phyloP scores from a whole-genome alignment of 53 echinoderm and acorn worm genomes.

The Crossaster papposus region DNA sequence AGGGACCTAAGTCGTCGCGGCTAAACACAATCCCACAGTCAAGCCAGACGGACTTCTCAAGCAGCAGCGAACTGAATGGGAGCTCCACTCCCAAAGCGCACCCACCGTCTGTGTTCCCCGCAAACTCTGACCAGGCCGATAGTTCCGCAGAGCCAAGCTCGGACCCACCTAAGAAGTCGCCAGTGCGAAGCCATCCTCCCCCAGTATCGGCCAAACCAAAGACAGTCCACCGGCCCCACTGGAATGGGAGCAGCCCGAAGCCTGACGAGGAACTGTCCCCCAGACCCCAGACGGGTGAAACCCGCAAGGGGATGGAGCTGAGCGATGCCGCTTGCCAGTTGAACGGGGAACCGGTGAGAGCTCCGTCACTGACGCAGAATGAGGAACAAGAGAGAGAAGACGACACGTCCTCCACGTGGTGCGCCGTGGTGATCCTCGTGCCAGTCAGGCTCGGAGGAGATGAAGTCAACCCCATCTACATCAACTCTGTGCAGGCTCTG shows the following conservation, averaged over 20 bases:
- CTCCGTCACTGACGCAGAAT: not conserved
- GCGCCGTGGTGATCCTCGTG: conserved; percentile 81
- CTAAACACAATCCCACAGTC: not conserved
- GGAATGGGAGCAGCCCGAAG: conserved; percentile 20
- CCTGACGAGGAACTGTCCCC: not conserved
- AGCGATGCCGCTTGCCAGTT: not conserved
- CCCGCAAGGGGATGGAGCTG: not conserved
- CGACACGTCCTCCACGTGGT: conserved; percentile 60
- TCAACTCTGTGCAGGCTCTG: conserved; percentile 80
- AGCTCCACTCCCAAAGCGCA: not conserved
- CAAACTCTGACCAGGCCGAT: not conserved
- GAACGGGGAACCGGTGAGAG: not conserved
- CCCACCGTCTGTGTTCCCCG: not conserved
- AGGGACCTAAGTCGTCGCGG: not conserved
- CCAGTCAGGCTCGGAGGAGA: conserved; percentile 97
- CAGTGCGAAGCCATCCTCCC: not conserved
- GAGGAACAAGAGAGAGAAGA: not conserved
- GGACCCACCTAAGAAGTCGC: not conserved
- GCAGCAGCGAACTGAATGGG: not conserved
- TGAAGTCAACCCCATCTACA: conserved; percentile 90
- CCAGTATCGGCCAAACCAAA: conserved; percentile 23
- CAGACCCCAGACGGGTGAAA: not conserved
- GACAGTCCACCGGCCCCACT: not conserved
- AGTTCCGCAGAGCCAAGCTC: conserved; percentile 4
- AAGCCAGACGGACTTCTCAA: not conserved